Conservation (phyloP, 2,888 invertebrate species). For the Leptarthrus brevirostris region DNA sequence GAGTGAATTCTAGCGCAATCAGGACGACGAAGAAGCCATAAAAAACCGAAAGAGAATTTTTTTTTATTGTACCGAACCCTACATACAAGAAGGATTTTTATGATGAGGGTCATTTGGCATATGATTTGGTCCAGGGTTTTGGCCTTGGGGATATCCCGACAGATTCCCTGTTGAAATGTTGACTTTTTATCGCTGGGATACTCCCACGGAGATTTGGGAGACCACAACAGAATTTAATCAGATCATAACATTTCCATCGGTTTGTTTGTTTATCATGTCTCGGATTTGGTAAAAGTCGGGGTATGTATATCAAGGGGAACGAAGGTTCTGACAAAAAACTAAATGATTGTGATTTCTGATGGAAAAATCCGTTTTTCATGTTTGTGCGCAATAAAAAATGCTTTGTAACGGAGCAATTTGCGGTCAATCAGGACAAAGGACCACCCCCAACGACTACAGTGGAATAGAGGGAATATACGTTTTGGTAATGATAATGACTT, state of each 20-base stretch:
- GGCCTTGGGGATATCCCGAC: not conserved
- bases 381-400: conserved; percentile 11
- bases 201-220: conserved; percentile 27
- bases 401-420: conserved; percentile 44
- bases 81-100: conserved; percentile 15
- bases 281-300: not conserved
- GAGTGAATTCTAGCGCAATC: conserved; percentile 41
- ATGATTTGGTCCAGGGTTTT: conserved; percentile 26
- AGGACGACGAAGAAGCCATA: not conserved
- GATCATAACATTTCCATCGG: conserved; percentile 43
- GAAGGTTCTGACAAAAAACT: not conserved
- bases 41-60: conserved; percentile 10
- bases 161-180: conserved; percentile 15
- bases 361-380: not conserved
- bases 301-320: not conserved
- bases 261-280: conserved; percentile 7
- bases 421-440: conserved; percentile 18
- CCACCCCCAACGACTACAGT: conserved; percentile 2
- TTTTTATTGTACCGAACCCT: conserved; percentile 26
- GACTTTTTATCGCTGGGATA: conserved; percentile 8
- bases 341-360: not conserved
- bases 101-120: conserved; percentile 48
- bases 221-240: conserved; percentile 44
- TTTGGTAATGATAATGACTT: conserved; percentile 31
- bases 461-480: not conserved